Evolutionary conservation across 2,113 vertebrate genomes (phyloP).

Genomic region (Bujurquina vittata): DNA sequence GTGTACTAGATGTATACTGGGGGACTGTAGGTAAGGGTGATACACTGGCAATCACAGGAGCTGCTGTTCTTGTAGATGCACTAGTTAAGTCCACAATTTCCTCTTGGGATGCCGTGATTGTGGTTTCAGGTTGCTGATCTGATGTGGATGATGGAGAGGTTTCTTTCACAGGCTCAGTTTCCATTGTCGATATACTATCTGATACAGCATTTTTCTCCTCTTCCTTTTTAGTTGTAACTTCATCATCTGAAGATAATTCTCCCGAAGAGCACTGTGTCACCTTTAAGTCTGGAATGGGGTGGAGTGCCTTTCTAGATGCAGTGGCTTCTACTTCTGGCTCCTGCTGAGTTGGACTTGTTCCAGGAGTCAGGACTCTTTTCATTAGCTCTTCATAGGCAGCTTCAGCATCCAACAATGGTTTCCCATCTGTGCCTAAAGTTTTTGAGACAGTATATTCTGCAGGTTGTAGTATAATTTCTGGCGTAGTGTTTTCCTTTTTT

Average conservation of each 20-base stretch:
- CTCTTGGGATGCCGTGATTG: conserved; percentile 33
- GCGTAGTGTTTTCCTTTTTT: conserved; percentile 79
- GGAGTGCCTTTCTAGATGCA: conserved; percentile 81
- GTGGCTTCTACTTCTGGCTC: conserved; percentile 68
- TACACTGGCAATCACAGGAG: conserved; percentile 65
- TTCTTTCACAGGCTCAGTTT: conserved; percentile 50
- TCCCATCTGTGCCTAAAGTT: conserved; percentile 85
- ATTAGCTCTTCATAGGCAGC: conserved; percentile 94
- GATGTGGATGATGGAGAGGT: conserved; percentile 23
- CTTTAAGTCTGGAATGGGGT: conserved; percentile 95
- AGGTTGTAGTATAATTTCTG: conserved; percentile 88
- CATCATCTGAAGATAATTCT: conserved; percentile 92
- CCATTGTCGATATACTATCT: conserved; percentile 60
- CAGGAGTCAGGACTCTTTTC: conserved; percentile 88
- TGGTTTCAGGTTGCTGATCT: conserved; percentile 40
- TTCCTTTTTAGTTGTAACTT: conserved; percentile 80
- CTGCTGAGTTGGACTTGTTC: conserved; percentile 86
- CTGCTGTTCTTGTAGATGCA: conserved; percentile 48
- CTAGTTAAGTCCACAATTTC: conserved; percentile 74
- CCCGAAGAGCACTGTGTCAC: conserved; percentile 97
- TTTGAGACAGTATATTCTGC: conserved; percentile 83
- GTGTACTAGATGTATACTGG: conserved; percentile 78
- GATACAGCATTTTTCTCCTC: conserved; percentile 73
- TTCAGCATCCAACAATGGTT: conserved; percentile 90
- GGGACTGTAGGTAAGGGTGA: conserved; percentile 82